Base-by-base conservation (phyloP, 2,888 invertebrate species). In the Nebria brevicollis region DNA sequence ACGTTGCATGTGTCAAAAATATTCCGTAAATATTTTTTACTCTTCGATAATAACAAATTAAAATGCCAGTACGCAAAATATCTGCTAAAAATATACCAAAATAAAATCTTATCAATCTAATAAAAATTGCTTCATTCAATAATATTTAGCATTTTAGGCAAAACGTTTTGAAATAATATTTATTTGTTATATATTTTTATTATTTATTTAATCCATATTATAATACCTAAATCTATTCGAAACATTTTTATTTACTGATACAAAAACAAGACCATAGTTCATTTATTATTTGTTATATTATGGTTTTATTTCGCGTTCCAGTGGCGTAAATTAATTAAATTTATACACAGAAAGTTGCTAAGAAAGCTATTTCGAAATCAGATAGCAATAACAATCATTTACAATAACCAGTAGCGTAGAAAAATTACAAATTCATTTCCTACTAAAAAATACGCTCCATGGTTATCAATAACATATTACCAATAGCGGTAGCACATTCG, bases 201-300 rank as follows among this genome's bases (percentile, higher is more conserved):
- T 54, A 13, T 54, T 11, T 54, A 54, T 54, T 54, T 54, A 54
- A 7, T 54, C 7, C 54, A 54, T 54, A 54, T 54, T 54, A 54
- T 54, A 54, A 34, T 34, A 34, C 34, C 34, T 54, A 54, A 11
- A 54, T 54, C 13, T 54, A 54, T 54, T 54, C 54, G 13, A 54
- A 54, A 54, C 13, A 13, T 54, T 54, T 54, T 54, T 54, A 54
- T 54, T 3, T 54, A 8, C 13, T 54, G 54, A 54, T 54, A 54
- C 54, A 54, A 54, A 54, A 54, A 54, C 54, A 54, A 54, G 54
- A 54, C 54, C 54, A 54, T 54, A 54, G 54, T 54, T 54, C 54
- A 54, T 8, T 54, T 54, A 54, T 54, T 54, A 54, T 54, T 54
- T 54, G 13, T 54, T 54, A 54, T 54, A 54, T 54, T 54, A 13